Base-by-base conservation (phyloP, 2,888 invertebrate species). In the Tiphia femorata region DNA sequence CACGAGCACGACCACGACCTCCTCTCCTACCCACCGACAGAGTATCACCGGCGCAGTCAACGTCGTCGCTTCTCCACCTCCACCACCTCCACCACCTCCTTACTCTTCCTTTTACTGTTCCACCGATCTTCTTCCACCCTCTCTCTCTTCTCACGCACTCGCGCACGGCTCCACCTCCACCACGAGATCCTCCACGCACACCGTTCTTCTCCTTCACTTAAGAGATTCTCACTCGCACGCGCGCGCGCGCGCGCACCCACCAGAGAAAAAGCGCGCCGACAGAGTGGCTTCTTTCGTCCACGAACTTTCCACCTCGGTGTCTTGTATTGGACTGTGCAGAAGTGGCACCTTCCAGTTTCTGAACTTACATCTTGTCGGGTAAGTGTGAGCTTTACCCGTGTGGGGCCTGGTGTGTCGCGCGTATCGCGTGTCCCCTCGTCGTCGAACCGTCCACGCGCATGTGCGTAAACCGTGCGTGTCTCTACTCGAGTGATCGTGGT, bases 391-490 rank as follows among this genome's bases (percentile, higher is more conserved):
- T 81, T 81, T 77, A 73, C 73, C 73, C 72, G 68, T 65, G 70
- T 69, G 67, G n/a, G n/a, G 44, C 65, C 56, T 63, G 60, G 53
- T 51, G 53, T n/a, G n/a, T n/a, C n/a, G n/a, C n/a, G n/a, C n/a
- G n/a, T n/a, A n/a, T n/a, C n/a, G n/a, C n/a, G n/a, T n/a, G n/a
- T n/a, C n/a, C n/a, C n/a, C n/a, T n/a, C n/a, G n/a, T n/a, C 65
- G 57, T 46, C 50, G 46, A 27, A 40, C 53, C 49, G 51, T 48
- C 48, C 50, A 37, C 50, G 33, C 20, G 20, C 42, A 46, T 19
- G 40, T 52, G 58, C 42, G 63, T 47, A 49, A 89, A 72, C n/a
- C 90, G 90, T 69, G 89, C 88, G 60, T 88, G 88, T 38, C 37
- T 35, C 35, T 20, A 20, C 42, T 6, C 38, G 37, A 25, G 25